Evolutionary conservation across 2,888 invertebrate species (phyloP), one percentile per base, ranked within the genome.

Genomic region (Ptilodon capucinus): DNA sequence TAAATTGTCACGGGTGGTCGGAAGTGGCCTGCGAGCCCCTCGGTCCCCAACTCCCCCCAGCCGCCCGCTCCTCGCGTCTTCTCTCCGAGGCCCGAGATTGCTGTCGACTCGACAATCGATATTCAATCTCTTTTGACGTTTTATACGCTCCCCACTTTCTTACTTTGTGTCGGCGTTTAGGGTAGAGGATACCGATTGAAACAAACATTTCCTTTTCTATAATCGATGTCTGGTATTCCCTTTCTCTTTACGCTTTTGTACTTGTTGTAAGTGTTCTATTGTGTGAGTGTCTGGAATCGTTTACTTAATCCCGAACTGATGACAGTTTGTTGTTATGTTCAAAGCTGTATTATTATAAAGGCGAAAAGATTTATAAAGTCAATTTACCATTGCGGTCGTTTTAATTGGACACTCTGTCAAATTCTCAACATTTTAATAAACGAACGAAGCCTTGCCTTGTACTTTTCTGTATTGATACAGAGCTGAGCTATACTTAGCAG

Each of bases 41-140:
- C 60, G 42, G 50, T 47, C 48, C 60, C 68, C 68, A 60, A 52
- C 60, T 51, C 58, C 52, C 48, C 48, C 53, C 57, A 53, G 56
- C 49, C 61, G 50, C 35, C 56, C 44, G 51, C 62, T 59, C 59
- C 63, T 47, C 56, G 57, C 57, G 56, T 69, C 67, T 63, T 51
- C 50, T 60, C 66, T 48, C 64, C 61, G 63, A 65, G 71, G 56
- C 57, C 68, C 68, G 78, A 81, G 81, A 88, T 87, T 83, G 87
- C 86, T 81, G 85, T 84, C 85, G 85, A 82, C 77, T 83, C 81
- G 71, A 83, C 86, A 90, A 90, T 90, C 90, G 87, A 90, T 90
- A 90, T 88, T 90, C 90, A 90, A 89, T 90, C 89, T 90, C 88
- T 87, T 76, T 88, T 87, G 86, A 86, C 85, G 81, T 84, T 83